Evolutionary conservation across 2,797 vertebrate genomes (phyloP), one percentile per base, ranked within the genome.

Genomic region (Sebastes nivosus): DNA sequence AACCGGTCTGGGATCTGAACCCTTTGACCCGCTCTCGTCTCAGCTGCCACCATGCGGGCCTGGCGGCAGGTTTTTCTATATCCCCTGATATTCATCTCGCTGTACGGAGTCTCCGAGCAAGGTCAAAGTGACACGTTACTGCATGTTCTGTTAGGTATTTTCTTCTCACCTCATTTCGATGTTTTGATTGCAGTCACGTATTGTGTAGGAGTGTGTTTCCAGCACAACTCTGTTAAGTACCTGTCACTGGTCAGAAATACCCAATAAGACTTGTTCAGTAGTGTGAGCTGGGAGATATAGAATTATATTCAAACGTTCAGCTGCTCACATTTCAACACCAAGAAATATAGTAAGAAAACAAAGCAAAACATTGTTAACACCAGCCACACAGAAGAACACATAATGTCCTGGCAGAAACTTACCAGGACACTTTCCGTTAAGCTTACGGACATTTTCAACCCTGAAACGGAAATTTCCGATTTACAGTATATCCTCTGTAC

Each of bases 1-100:
- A 66, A 85, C 59, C 18, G 7, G 14, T 77, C 68, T 68, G 57
- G 7, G 20, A 38, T 76, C 69, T 74, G 63, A 83, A 79, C 58
- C 59, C 38, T 18, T 65, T 65, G 66, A 72, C 60, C 60, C 5
- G 1, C 29, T 50, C 36, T 57, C 11, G 14, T 68, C 66, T 77
- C 60, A 80, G 58, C 38, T 81, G 83, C 67, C 70, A n/a, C 30
- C 63, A 27, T 61, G 79, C 63, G 69, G 57, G 54, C 57, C 5
- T 1, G 12, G 6, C 7, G 3, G 59, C 18, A 20, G 8, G 6
- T 61, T 67, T 58, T 30, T 38, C 30, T 63, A 2, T 50, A 14
- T 68, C 82, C 75, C n/a, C 27, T 9, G 60, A 12, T 29, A 72
- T 80, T 78, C 20, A 52, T 76, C 50, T 79, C 22, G 11, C 8